Conservation (phyloP, 1,140 invertebrate genomes). For the Cherax destructor region DNA sequence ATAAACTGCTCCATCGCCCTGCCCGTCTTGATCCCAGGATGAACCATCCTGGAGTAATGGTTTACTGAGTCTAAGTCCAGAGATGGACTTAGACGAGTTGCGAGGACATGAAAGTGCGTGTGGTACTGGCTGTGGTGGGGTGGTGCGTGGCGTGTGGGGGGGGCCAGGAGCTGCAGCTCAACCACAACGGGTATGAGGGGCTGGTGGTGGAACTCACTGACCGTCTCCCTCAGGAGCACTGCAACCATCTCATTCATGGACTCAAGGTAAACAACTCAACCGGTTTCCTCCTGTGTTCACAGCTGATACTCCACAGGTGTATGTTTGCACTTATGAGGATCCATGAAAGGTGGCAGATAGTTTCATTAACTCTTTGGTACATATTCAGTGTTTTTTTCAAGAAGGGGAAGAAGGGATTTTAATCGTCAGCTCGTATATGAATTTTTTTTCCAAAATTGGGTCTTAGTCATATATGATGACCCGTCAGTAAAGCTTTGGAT, state of each 20-base stretch:
- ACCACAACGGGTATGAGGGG: constrained; percentile 69
- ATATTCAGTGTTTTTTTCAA: too few relatives aligned
- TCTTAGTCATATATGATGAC: too few relatives aligned
- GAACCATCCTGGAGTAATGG: not conserved
- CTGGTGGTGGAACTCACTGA: constrained; percentile 62
- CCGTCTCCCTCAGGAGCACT: constrained; percentile 67
- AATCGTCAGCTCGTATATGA: too few relatives aligned
- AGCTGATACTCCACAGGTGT: too few relatives aligned
- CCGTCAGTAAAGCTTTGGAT: too few relatives aligned
- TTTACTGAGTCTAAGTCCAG: not conserved
- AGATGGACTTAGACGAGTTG: not conserved
- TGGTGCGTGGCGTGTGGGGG: constrained; percentile 1
- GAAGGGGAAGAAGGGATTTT: too few relatives aligned
- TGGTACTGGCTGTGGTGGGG: constrained; percentile 3
- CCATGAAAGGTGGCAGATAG: too few relatives aligned
- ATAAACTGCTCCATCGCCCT: too few relatives aligned
- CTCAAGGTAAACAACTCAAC: constrained; percentile 50
- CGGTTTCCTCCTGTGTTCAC: too few relatives aligned
- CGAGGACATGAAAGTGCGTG: not conserved
- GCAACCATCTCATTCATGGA: constrained; percentile 66
- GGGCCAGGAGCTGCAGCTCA: constrained; percentile 29
- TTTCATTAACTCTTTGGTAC: too few relatives aligned
- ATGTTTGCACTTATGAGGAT: too few relatives aligned
- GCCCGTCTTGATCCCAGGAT: not conserved
- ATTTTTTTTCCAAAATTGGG: too few relatives aligned